phyloP scores from a whole-genome alignment of 2,113 vertebrate genomes.

The Crotalus viridis region DNA sequence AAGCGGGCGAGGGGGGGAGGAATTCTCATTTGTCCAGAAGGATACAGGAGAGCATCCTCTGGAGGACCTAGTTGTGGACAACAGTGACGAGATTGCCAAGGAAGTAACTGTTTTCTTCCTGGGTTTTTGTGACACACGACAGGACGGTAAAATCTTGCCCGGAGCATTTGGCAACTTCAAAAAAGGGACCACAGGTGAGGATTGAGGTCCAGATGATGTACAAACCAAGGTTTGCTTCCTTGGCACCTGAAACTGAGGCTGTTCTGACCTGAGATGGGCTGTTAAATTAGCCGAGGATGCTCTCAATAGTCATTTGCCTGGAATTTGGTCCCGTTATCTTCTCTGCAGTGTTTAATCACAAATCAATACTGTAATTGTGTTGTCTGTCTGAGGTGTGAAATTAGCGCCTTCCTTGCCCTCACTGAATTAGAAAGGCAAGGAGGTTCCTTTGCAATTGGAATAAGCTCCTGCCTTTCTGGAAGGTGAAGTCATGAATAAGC shows the following conservation, averaged over 20 bases:
- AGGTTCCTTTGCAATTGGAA: conserved; percentile 11
- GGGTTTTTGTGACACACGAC: conserved; percentile 73
- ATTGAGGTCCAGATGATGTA: neutral
- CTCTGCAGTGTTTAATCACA: conserved; percentile 12
- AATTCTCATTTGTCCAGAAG: conserved; percentile 45
- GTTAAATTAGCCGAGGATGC: neutral
- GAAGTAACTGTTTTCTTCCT: conserved; percentile 56
- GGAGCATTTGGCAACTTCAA: conserved; percentile 13
- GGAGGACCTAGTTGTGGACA: neutral
- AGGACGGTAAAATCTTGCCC: conserved; percentile 30
- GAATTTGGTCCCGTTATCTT: conserved; percentile 9
- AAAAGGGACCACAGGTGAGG: neutral
- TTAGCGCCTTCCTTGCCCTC: conserved; percentile 13
- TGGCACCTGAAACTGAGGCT: neutral
- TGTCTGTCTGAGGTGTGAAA: neutral
- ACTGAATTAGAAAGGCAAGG: neutral
- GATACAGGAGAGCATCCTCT: conserved; percentile 41
- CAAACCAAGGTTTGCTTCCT: neutral
- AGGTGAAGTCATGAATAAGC: neutral
- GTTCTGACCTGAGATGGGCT: rapidly evolving
- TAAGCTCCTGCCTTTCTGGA: conserved; percentile 6
- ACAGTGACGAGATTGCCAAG: neutral
- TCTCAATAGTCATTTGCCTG: neutral
- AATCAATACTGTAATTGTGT: conserved; percentile 27
- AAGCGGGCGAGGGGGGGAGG: neutral